Base-by-base conservation (phyloP, 2,888 invertebrate species). In the Loripinus fragilis region DNA sequence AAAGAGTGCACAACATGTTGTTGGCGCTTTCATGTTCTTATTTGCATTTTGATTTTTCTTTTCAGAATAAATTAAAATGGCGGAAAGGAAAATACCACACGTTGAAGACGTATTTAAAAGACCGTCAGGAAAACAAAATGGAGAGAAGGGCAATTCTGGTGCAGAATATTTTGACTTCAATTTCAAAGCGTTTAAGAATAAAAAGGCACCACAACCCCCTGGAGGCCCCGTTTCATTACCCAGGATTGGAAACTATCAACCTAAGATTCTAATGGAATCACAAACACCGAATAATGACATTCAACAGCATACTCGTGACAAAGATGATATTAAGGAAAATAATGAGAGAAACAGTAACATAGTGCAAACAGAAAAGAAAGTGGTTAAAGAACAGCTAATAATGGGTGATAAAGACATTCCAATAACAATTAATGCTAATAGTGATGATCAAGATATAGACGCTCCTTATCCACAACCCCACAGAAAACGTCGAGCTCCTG, bases 181-280 rank as follows among this genome's bases (percentile, higher is more conserved):
- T 25, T 73, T 83, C 50, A 84, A 84, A 52, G 79, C 81, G 30
- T 81, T 76, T 50, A 87, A 87, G 71, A 83, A 77, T 23, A 80
- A 83, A 55, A 80, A 74, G 35, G 87, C 87, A 0, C 87, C 87
- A 12, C 78, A 64, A 5, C 87, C 87, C 5, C 87, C 86, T 0
- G 74, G 77, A 33, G 74, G 75, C 8, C 50, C 65, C n/a, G 65
- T 78, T 25, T 48, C 74, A 8, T 48, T 87, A 3, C 87, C 86
- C 5, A 85, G 82, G 68, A 86, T 87, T 30, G 87, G 86, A 42
- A 86, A 86, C 64, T 87, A 87, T 69, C 79, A 85, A 69, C 87
- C 87, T 15, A 87, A 85, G 80, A 81, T 82, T 12, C 38, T 78
- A 7, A 23, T 80, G 2, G 65, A 75, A 7, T 65, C 69, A 15